These are phyloP conservation scores for Octodonta nipae DNA, from an alignment of 2,888 invertebrate genomes.

Conservation along the genomic window DNA sequence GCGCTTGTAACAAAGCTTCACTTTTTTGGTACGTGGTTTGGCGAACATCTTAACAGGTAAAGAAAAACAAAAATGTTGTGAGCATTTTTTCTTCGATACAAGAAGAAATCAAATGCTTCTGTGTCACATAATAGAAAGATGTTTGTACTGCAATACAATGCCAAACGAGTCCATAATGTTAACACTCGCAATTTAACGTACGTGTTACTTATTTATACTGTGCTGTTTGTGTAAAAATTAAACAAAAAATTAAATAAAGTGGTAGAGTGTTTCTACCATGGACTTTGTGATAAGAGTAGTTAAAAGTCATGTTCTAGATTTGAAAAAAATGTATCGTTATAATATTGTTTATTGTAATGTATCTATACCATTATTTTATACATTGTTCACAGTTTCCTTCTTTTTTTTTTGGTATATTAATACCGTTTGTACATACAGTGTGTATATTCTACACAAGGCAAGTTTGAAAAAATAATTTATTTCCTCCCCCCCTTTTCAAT, in stretches of 20 bases:
- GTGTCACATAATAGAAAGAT: constrained; percentile 4
- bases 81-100: too few relatives aligned
- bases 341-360: constrained; percentile 36
- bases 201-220: constrained; percentile 38
- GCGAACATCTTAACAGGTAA: too few relatives aligned
- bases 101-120: neutral
- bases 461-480: constrained; percentile 29
- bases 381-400: constrained; percentile 30
- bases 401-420: constrained; percentile 27
- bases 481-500: constrained; percentile 26
- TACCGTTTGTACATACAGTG: constrained; percentile 35
- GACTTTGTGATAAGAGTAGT: constrained; percentile 37
- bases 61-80: too few relatives aligned
- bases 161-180: constrained; percentile 31
- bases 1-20: too few relatives aligned
- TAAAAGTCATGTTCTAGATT: constrained; percentile 34
- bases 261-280: constrained; percentile 28
- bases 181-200: constrained; percentile 34
- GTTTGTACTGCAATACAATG: constrained; percentile 29
- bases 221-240: constrained; percentile 33
- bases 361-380: constrained; percentile 36
- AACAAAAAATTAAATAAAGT: too few relatives aligned
- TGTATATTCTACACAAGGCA: constrained; percentile 32
- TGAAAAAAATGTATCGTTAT: constrained; percentile 35
- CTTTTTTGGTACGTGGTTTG: too few relatives aligned